phyloP scores from a whole-genome alignment of 1,140 invertebrate species.

The Caenorhabditis tropicalis region DNA sequence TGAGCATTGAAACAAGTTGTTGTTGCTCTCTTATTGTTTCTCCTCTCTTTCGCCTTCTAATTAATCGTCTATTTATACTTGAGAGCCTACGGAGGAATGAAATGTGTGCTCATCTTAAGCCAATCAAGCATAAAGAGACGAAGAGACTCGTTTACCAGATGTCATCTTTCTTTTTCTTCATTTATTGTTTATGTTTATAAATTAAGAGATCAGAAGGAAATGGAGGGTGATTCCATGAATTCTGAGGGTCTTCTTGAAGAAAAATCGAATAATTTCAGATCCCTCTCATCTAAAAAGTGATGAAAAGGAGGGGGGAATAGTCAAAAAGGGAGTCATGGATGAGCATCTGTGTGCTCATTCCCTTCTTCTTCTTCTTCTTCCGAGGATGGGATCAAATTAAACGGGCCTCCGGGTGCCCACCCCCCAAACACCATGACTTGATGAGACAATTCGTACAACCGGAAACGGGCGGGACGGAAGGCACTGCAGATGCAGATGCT shows the following conservation, averaged over 20 bases:
- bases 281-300: too few relatives aligned
- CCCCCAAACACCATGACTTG: conserved; percentile 13
- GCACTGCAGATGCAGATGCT: background rate
- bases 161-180: background rate
- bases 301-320: too few relatives aligned
- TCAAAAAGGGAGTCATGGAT: too few relatives aligned
- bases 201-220: background rate
- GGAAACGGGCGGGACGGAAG: conserved; percentile 11
- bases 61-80: background rate
- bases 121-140: background rate
- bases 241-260: too few relatives aligned
- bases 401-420: background rate
- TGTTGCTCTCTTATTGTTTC: too few relatives aligned
- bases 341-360: background rate
- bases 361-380: background rate
- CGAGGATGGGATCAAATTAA: background rate
- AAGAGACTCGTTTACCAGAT: background rate
- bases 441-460: conserved; percentile 43
- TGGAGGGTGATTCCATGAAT: too few relatives aligned
- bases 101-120: background rate
- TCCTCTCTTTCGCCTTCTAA: background rate
- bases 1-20: background rate
- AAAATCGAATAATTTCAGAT: too few relatives aligned
- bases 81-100: background rate
- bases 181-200: background rate